Percentiles rank a stretch among this genome's conserved stretches.
Evolutionary conservation across 2,113 vertebrate genomes (phyloP).

Genomic region (Oryzias javanicus): DNA sequence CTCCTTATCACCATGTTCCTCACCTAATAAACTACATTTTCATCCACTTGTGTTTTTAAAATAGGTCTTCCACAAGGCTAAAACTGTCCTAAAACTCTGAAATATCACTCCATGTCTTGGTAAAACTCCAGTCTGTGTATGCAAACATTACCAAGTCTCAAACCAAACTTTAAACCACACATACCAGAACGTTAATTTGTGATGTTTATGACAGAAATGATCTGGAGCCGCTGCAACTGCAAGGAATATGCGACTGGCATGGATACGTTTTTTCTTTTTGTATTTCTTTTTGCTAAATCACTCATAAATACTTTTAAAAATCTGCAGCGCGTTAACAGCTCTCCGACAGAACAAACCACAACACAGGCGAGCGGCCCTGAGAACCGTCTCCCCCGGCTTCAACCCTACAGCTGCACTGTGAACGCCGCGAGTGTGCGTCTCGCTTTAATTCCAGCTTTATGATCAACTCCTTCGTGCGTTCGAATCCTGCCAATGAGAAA

Average conservation of each 20-base stretch:
- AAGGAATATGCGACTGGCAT: constrained; percentile 42
- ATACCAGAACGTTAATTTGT: constrained; percentile 67
- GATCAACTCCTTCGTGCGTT: constrained; percentile 55
- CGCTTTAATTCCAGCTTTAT: constrained; percentile 38
- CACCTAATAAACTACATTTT: no score
- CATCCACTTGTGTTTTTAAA: not conserved
- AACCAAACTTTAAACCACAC: constrained; percentile 62
- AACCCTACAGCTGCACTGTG: constrained; percentile 43
- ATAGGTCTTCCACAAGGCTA: not conserved
- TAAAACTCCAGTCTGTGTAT: constrained; percentile 44
- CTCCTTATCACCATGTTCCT: no score
- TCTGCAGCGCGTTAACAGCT: constrained; percentile 59
- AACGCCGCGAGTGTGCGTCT: constrained; percentile 38
- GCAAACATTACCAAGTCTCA: constrained; percentile 50
- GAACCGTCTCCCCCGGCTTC: constrained; percentile 51
- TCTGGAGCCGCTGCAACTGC: constrained; percentile 38
- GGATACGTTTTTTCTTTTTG: constrained; percentile 8
- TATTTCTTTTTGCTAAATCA: constrained; percentile 26
- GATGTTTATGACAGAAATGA: constrained; percentile 65
- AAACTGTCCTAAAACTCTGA: constrained; percentile 17
- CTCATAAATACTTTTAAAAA: constrained; percentile 52
- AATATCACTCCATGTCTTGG: constrained; percentile 33
- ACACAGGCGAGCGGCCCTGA: constrained; percentile 54
- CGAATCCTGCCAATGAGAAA: constrained; percentile 43
- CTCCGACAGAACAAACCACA: constrained; percentile 49